Evolutionary conservation across 2,888 invertebrate species (phyloP).

Genomic region (Carcina quercana): DNA sequence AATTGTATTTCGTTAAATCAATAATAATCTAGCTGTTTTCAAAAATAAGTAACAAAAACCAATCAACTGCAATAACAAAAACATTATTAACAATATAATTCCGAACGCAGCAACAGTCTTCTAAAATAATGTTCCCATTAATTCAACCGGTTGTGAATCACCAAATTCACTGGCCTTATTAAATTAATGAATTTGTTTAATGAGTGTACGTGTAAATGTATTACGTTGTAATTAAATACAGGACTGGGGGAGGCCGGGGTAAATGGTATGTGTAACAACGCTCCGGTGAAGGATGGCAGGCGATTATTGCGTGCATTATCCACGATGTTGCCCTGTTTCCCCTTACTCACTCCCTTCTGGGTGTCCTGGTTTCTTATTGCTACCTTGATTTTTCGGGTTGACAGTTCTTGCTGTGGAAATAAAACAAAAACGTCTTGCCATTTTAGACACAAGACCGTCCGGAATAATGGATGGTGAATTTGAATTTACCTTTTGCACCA

Average conservation of each 20-base stretch:
- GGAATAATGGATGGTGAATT: too few relatives aligned
- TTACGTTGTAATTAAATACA: conserved; percentile 53
- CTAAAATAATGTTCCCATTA: too few relatives aligned
- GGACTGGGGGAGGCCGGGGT: conserved; percentile 32
- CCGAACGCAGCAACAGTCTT: too few relatives aligned
- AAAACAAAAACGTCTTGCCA: conserved; percentile 6
- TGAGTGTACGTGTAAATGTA: conserved; percentile 46
- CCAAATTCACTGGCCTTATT: conserved; percentile 24
- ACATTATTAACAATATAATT: too few relatives aligned
- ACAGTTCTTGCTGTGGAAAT: neutral
- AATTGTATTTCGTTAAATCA: too few relatives aligned
- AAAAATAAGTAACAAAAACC: too few relatives aligned
- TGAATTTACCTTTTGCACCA: too few relatives aligned
- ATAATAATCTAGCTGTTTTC: too few relatives aligned
- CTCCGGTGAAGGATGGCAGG: conserved; percentile 50
- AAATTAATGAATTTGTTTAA: conserved; percentile 40
- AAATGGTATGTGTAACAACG: conserved; percentile 43
- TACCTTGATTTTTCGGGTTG: conserved; percentile 42
- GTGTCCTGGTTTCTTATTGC: conserved; percentile 18
- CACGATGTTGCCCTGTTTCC: conserved; percentile 30
- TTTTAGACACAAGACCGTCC: too few relatives aligned
- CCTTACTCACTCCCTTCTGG: conserved; percentile 27
- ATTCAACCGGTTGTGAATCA: conserved; percentile 7
- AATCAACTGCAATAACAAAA: too few relatives aligned
- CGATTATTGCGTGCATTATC: conserved; percentile 64